These are phyloP conservation scores for Solenodon paradoxus DNA, from an alignment of 2,113 vertebrate genomes.

Conservation along the genomic window DNA sequence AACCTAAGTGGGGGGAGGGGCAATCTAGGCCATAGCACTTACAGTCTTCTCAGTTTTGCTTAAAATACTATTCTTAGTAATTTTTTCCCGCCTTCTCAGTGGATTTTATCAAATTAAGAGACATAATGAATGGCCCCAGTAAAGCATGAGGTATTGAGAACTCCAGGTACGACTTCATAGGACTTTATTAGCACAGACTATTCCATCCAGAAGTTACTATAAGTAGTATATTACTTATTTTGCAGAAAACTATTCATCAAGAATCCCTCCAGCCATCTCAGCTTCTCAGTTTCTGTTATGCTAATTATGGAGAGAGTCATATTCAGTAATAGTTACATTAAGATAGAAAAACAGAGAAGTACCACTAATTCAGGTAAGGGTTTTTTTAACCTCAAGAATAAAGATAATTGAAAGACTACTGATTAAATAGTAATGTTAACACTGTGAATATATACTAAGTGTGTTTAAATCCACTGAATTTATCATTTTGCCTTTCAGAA, in stretches of 20 bases:
- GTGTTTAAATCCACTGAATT: not conserved
- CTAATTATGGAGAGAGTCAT: not conserved
- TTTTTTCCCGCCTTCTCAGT: not conserved
- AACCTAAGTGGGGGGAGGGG: not conserved
- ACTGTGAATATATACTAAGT: not conserved
- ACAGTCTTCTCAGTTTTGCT: not conserved
- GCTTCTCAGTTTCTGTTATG: not conserved
- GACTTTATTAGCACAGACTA: not conserved
- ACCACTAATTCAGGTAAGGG: not conserved
- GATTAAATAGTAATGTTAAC: not conserved
- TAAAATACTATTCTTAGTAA: not conserved
- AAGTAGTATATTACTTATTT: not conserved
- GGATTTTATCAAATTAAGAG: not conserved
- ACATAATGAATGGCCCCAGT: not conserved
- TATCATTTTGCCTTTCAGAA: not conserved
- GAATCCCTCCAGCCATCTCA: not conserved
- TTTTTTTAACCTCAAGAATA: not conserved
- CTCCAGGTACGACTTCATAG: not conserved
- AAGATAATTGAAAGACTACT: not conserved
- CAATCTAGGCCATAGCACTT: not conserved
- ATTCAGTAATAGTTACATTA: not conserved
- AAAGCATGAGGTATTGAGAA: not conserved
- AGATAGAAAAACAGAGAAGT: not conserved
- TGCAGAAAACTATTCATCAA: not conserved
- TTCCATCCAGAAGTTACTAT: not conserved